A percentile compares a stretch with the other conserved stretches of the same genome.
Evolutionary conservation across 23 tunicate species (phyloP).

Genomic region (Ciona savignyi): DNA sequence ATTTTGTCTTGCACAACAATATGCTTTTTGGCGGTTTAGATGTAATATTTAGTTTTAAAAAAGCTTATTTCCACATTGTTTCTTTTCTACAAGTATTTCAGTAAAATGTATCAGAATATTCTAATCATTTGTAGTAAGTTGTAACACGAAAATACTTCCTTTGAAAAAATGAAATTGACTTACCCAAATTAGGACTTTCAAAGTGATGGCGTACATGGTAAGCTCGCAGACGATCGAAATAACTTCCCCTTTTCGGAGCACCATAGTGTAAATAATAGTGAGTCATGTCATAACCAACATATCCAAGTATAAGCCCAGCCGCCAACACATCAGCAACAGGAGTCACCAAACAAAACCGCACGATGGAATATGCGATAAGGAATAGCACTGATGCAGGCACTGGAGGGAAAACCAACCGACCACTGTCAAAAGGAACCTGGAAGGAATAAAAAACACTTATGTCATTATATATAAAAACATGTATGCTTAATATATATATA

Average conservation of each 20-base stretch:
- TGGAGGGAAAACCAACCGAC: slow-evolving; percentile 91
- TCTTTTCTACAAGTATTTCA: no score
- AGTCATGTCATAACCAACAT: slow-evolving; percentile 75
- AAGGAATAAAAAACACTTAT: no score
- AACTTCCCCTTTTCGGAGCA: slow-evolving; percentile 64
- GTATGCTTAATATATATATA: no score
- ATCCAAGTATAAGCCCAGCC: slow-evolving; percentile 79
- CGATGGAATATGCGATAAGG: slow-evolving; percentile 38
- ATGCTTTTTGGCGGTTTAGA: no score
- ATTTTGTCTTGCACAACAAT: no score
- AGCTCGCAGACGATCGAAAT: slow-evolving; percentile 70
- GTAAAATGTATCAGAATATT: no score
- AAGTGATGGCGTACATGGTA: slow-evolving; percentile 95
- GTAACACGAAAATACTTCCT: no score
- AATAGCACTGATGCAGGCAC: slow-evolving; percentile 75
- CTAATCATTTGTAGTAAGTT: no score
- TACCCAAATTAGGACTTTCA: slow-evolving; percentile 67
- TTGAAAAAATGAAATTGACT: no score
- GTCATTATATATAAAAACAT: no score
- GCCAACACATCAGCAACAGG: slow-evolving; percentile 38
- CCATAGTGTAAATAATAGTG: slow-evolving; percentile 94
- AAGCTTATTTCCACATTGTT: no score
- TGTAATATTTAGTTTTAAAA: no score
- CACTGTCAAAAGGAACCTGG: slow-evolving; percentile 96
- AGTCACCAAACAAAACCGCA: slow-evolving; percentile 24